Base-by-base conservation (phyloP, 30 jellyfish, hydroid and myxozoan genomes). In the Aurelia coerulea region DNA sequence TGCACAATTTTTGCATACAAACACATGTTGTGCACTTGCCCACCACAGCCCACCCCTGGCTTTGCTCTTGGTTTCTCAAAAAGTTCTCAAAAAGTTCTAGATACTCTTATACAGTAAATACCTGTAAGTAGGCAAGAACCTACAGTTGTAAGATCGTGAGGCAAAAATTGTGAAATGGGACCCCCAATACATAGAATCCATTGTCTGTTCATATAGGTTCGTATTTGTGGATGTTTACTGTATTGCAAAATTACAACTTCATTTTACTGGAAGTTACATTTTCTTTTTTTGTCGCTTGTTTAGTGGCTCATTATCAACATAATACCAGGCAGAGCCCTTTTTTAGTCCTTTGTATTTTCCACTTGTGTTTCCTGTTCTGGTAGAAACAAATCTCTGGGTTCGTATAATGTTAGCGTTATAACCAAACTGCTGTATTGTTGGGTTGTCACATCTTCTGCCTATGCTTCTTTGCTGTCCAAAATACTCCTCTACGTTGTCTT, bases 391-490 rank as follows among this genome's bases (percentile, higher is more conserved):
- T 51, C 87, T 76, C 51, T 76, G 87, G 53, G 53, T 46, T 2
- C 87, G 33, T 13, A 79, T 62, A 8, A 60, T 64, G 67, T 79
- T 79, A 2, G 76, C 86, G 3, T 79, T 62, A 37, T 63, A 79
- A 33, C 89, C 85, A 64, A 79, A 79, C 67, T n/a, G 86, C 3
- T 54, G 86, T 29, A 62, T 29, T 13, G 86, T 31, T 37, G 46
- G 46, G 46, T 37, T 37, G 46, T 79, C 89, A 63, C 67, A 14
- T 63, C 86, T 59, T 23, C 85, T 32, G 33, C 89, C 86, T 15
- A 67, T 67, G 78, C 86, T 59, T 41, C 89, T 62, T 63, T 63
- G 89, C 41, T 62, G 33, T n/a, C 87, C 87, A 58, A 76, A 78
- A 19, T 12, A n/a, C 67, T 79, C 89, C 35, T 79, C 89, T 35